phyloP scores from a whole-genome alignment of 2,113 vertebrate genomes.

The Sceloporus undulatus region DNA sequence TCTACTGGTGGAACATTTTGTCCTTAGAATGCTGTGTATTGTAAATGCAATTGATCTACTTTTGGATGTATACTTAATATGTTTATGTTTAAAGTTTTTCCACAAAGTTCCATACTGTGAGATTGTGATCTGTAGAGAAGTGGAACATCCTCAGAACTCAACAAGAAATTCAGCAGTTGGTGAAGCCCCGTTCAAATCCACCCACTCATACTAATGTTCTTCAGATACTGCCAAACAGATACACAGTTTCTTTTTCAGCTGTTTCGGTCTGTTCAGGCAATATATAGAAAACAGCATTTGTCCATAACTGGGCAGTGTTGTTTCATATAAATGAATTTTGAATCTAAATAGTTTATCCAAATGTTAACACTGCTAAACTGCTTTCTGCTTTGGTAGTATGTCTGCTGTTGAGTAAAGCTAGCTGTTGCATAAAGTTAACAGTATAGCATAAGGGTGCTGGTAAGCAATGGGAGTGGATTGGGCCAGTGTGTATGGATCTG shows the following conservation, averaged over 20 bases:
- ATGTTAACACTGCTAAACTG: constrained; percentile 36
- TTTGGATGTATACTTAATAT: constrained; percentile 68
- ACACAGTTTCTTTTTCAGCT: constrained; percentile 41
- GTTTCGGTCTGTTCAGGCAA: constrained; percentile 57
- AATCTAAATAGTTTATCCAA: constrained; percentile 40
- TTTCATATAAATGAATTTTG: constrained; percentile 62
- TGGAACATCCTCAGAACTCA: constrained; percentile 52
- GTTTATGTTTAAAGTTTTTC: constrained; percentile 61
- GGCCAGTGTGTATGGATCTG: constrained; percentile 60
- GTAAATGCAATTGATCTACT: constrained; percentile 79
- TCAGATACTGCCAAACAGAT: constrained; percentile 50
- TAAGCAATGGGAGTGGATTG: constrained; percentile 49
- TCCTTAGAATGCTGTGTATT: constrained; percentile 76
- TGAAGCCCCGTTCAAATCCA: constrained; percentile 66
- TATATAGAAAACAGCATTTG: constrained; percentile 61
- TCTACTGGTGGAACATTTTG: constrained; percentile 82
- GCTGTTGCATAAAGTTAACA: no score
- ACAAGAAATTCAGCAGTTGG: constrained; percentile 60
- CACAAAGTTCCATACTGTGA: constrained; percentile 35
- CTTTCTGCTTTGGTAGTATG: constrained; percentile 38
- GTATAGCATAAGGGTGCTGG: constrained; percentile 44
- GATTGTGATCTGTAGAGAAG: constrained; percentile 49
- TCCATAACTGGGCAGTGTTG: constrained; percentile 45
- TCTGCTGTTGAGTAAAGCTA: background rate
- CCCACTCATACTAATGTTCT: constrained; percentile 65